phyloP scores from a whole-genome alignment of 2,888 invertebrate genomes.

The Teleogryllus oceanicus region DNA sequence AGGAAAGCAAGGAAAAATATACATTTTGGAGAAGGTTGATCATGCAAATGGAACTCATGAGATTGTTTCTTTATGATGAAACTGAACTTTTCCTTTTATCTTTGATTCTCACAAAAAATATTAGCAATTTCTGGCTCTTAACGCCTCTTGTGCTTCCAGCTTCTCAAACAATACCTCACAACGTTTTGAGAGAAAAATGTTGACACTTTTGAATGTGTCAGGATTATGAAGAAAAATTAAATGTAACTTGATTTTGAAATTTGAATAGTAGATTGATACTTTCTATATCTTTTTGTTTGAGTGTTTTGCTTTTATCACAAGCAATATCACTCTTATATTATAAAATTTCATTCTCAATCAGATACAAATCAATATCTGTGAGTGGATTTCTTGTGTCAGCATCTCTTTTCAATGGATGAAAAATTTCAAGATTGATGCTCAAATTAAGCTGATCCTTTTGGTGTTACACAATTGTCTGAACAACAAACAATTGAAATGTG shows the following conservation, averaged over 20 bases:
- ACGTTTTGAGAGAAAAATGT: background rate
- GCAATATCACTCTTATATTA: too few relatives aligned
- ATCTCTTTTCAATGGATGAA: background rate
- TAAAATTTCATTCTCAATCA: too few relatives aligned
- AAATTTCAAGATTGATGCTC: background rate
- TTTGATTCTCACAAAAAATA: background rate
- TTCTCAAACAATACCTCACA: background rate
- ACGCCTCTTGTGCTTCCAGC: background rate
- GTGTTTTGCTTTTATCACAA: too few relatives aligned
- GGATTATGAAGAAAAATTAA: background rate
- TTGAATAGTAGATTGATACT: too few relatives aligned
- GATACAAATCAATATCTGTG: too few relatives aligned
- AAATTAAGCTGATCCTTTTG: background rate
- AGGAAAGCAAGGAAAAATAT: background rate
- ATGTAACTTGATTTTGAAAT: background rate
- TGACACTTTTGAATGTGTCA: background rate
- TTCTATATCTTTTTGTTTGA: too few relatives aligned
- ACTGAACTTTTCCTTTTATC: background rate
- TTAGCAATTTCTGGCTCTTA: background rate
- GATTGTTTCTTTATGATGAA: too few relatives aligned
- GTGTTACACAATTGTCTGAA: background rate
- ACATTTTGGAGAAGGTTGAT: too few relatives aligned
- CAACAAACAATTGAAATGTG: too few relatives aligned
- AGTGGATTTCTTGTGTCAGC: too few relatives aligned
- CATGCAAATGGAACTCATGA: too few relatives aligned